Base-by-base conservation (phyloP, 2,113 vertebrate species). In the Cariama cristata region DNA sequence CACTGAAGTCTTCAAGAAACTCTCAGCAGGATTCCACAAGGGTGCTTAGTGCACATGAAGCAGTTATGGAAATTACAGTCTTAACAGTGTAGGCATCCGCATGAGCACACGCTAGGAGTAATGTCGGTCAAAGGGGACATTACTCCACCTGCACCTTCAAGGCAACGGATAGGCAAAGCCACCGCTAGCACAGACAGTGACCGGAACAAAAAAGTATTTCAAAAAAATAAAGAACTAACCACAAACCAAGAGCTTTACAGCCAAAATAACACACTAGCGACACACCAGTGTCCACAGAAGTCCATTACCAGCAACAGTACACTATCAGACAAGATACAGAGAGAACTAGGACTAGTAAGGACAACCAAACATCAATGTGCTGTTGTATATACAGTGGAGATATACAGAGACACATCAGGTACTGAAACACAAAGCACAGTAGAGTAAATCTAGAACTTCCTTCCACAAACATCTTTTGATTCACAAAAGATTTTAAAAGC, bases 11-110 rank as follows among this genome's bases (percentile, higher is more conserved):
- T 96, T 97, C 79, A 63, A 94, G 97, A 98, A 98, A 97, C 97
- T 97, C 97, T 95, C 98, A 99, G 98, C 99, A 99, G 98, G 99
- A 99, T 99, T 99, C 99, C 99, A 99, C 99, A 99, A 99, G 98
- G 98, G 97, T 98, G 97, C 99, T 98, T 97, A 97, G 98, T 98
- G 98, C 98, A 99, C 98, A 98, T 98, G 98, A 98, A 99, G 99
- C 99, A 99, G 98, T 98, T 98, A 99, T 99, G 98, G 98, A 98
- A 97, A 95, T 98, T 97, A 98, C 98, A 98, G 94, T 98, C 98
- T 98, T 94, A 97, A 98, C 98, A 96, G 98, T 98, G 98, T 98
- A 98, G 98, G 97, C 98, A 96, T 97, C 98, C 79, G 98, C 98
- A 98, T 97, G 98, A 98, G 98, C 98, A 98, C 98, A 97, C 95